A percentile compares a stretch with the other conserved stretches of the same genome.
Conservation (phyloP, 1,140 invertebrate species). For the Aporrectodea caliginosa region DNA sequence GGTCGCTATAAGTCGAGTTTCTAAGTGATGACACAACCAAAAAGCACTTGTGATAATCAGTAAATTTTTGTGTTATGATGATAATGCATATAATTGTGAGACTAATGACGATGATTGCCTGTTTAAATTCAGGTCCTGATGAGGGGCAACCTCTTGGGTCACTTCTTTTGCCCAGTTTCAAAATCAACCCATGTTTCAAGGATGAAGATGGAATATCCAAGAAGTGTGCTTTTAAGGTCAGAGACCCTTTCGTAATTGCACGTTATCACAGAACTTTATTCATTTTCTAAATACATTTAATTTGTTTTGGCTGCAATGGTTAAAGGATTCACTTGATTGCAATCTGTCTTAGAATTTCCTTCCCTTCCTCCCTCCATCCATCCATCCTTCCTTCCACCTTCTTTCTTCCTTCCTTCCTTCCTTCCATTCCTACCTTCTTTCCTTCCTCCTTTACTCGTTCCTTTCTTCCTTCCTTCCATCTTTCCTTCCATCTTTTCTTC, state of each 20-base stretch:
- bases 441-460: slow-evolving; percentile 2
- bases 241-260: too few relatives aligned
- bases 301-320: too few relatives aligned
- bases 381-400: neutral
- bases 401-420: neutral
- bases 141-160: slow-evolving; percentile 85
- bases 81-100: too few relatives aligned
- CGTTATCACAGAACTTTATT: too few relatives aligned
- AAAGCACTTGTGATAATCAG: too few relatives aligned
- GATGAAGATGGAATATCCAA: slow-evolving; percentile 62
- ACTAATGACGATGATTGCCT: too few relatives aligned
- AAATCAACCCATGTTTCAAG: slow-evolving; percentile 72
- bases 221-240: neutral
- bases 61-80: too few relatives aligned
- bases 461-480: neutral
- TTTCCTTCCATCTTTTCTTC: neutral
- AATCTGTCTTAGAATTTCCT: neutral
- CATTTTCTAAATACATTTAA: too few relatives aligned
- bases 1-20: too few relatives aligned
- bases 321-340: neutral
- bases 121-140: slow-evolving; percentile 74
- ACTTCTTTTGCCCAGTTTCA: slow-evolving; percentile 83
- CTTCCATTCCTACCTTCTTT: too few relatives aligned
- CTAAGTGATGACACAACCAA: too few relatives aligned
- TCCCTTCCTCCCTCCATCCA: neutral